These are phyloP conservation scores for Peromyscus nudipes DNA, from an alignment of 2,797 vertebrate genomes.

Conservation along the genomic window DNA sequence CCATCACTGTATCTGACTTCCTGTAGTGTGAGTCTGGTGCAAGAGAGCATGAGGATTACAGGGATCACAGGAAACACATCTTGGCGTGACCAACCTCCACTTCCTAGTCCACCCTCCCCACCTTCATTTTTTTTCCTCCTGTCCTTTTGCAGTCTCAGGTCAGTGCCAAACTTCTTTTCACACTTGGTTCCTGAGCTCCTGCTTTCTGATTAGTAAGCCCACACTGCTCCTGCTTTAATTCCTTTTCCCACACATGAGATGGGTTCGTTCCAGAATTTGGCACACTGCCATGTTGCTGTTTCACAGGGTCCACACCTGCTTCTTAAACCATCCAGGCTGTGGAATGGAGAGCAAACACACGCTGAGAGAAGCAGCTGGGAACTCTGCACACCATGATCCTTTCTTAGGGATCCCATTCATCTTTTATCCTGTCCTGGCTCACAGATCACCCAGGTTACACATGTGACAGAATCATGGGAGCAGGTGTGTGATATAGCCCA, in stretches of 20 bases:
- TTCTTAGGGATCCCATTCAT: neutral
- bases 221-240: neutral
- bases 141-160: neutral
- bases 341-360: neutral
- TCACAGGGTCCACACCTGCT: neutral
- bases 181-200: too few species aligned
- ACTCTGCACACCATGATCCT: fast-evolving
- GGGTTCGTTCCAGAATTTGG: too few species aligned
- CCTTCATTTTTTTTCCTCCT: neutral
- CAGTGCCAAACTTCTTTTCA: neutral
- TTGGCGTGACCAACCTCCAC: too few species aligned
- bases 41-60: neutral
- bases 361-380: neutral
- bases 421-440: neutral
- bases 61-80: neutral
- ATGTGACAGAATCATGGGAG: too few species aligned
- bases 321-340: neutral
- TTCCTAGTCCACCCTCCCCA: neutral
- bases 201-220: neutral
- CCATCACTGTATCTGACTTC: neutral
- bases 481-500: too few species aligned
- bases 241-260: neutral
- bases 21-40: neutral
- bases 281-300: neutral
- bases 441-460: too few species aligned